Conservation (phyloP, 2,113 vertebrate genomes). For the Myrmecophaga tridactyla region DNA sequence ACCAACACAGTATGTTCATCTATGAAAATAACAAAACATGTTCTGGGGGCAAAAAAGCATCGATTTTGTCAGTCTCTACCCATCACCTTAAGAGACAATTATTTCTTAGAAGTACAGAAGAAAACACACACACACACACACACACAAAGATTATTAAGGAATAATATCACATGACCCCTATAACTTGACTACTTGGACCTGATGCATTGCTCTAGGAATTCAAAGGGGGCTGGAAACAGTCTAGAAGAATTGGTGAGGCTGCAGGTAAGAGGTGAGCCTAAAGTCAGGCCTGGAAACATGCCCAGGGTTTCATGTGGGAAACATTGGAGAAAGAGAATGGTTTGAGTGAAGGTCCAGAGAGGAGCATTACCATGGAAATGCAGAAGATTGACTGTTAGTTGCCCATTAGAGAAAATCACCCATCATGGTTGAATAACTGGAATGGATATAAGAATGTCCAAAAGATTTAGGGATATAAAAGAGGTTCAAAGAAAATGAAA, state of each 20-base stretch:
- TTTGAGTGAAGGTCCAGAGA: not conserved
- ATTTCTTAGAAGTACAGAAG: not conserved
- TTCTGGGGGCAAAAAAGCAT: not conserved
- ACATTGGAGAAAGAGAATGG: not conserved
- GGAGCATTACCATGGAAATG: accelerated
- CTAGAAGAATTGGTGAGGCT: not conserved
- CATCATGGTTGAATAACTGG: not conserved
- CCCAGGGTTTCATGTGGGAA: not conserved
- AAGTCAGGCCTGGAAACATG: not conserved
- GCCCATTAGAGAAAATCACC: not conserved
- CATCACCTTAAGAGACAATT: not conserved
- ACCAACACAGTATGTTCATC: not conserved
- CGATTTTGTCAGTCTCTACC: not conserved
- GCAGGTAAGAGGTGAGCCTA: not conserved
- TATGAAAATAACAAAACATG: not conserved
- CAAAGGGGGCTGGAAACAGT: not conserved
- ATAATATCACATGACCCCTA: not conserved
- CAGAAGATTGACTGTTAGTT: not conserved
- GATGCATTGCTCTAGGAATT: not conserved
- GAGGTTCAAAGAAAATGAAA: not conserved
- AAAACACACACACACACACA: not conserved
- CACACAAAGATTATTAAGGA: not conserved
- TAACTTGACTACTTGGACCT: not conserved
- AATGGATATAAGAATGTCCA: not conserved
- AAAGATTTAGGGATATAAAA: not conserved